Percentiles rank a stretch among this genome's conserved stretches.
Evolutionary conservation across 2,113 vertebrate species (phyloP).

Genomic region (Grammomys surdaster): DNA sequence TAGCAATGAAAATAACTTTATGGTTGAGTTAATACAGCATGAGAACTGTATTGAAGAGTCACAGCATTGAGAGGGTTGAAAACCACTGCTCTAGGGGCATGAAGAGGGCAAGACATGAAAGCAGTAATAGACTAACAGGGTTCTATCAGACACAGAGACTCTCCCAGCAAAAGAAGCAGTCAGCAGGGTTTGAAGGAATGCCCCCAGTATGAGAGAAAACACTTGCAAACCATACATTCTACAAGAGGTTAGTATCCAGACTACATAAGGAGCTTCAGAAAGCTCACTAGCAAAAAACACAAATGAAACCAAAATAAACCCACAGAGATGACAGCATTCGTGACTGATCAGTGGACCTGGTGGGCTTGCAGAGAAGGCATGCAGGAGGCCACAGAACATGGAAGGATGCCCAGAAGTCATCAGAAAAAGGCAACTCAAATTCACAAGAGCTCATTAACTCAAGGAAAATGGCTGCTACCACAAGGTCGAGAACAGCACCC

Average conservation of each 20-base stretch:
- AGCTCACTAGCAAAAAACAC: not conserved
- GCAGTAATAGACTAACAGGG: not conserved
- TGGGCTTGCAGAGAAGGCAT: not conserved
- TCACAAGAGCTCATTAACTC: not conserved
- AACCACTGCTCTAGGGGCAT: not conserved
- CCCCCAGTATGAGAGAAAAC: not conserved
- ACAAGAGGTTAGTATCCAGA: not conserved
- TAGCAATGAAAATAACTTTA: not conserved
- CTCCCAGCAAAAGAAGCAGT: not conserved
- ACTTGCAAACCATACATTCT: not conserved
- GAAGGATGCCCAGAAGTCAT: not conserved
- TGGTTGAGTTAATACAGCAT: not conserved
- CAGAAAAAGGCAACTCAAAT: not conserved
- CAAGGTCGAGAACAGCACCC: not conserved
- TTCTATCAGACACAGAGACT: not conserved
- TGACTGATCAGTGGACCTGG: not conserved
- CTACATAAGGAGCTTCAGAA: not conserved
- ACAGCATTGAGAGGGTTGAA: not conserved
- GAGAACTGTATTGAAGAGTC: not conserved
- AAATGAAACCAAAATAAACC: not conserved
- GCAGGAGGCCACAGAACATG: not conserved
- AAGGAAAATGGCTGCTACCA: not conserved
- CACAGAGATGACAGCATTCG: too few species aligned
- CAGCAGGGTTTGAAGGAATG: not conserved
- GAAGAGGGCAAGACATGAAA: not conserved